These are phyloP conservation scores for Tympanuchus pallidicinctus DNA, from an alignment of 2,113 vertebrate species.

Conservation along the genomic window DNA sequence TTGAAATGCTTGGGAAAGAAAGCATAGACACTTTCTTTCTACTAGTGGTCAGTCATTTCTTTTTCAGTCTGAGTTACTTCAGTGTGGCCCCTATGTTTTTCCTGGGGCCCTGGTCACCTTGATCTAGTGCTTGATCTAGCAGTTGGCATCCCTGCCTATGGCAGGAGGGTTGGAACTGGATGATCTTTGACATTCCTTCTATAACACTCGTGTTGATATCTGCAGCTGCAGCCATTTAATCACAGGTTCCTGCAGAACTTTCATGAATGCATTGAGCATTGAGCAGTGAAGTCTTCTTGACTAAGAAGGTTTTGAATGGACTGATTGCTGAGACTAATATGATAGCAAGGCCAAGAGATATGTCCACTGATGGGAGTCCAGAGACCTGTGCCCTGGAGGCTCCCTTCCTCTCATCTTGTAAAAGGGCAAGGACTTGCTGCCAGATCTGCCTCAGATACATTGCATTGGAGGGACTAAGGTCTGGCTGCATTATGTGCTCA, in stretches of 20 bases:
- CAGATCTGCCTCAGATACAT: neutral
- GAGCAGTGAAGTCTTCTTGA: neutral
- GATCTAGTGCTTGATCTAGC: too few relatives aligned
- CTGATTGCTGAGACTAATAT: neutral
- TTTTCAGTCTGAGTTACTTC: neutral
- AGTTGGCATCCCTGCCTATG: too few relatives aligned
- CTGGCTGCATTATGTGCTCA: neutral
- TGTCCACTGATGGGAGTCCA: neutral
- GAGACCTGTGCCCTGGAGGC: rapidly evolving
- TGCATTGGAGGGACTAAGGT: rapidly evolving
- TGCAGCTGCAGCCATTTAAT: neutral
- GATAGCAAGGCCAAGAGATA: neutral
- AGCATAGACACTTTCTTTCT: neutral
- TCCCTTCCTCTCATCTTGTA: neutral
- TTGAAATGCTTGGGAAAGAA: neutral
- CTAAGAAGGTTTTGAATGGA: neutral
- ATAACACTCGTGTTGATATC: neutral
- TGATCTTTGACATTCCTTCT: too few relatives aligned
- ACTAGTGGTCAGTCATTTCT: neutral
- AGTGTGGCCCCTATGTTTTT: neutral
- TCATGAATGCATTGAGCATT: rapidly evolving
- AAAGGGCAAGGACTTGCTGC: neutral
- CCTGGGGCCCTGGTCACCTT: too few relatives aligned
- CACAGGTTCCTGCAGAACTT: neutral
- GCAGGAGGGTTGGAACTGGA: too few relatives aligned